Base-by-base conservation (phyloP, 2,797 vertebrate species). In the Lacerta agilis region DNA sequence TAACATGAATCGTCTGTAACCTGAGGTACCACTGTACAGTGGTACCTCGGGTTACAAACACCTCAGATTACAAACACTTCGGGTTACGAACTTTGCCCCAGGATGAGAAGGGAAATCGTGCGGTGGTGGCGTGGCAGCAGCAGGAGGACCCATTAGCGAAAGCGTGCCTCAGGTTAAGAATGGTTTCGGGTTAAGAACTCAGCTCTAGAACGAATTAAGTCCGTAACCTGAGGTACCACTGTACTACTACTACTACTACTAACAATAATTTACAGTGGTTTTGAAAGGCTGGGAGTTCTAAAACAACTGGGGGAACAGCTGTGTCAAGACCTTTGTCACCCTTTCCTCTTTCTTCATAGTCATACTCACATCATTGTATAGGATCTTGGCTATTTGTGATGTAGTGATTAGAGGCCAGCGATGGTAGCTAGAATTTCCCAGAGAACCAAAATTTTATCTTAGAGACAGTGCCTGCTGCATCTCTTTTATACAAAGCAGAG, bases 231-330 rank as follows among this genome's bases (percentile, higher is more conserved):
- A 43, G 41, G 41, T 43, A 43, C 41, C 41, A 43, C 41, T 43
- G 41, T 41, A 11, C 45, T 49, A 11, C 45, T 49, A 49, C 45
- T 49, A 49, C 45, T 49, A 11, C 43, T 45, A 76, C 5, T 3
- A 76, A 4, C 10, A 29, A 49, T 49, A 23, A 27, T 76, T 49
- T 49, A n/a, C 43, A 27, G 38, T 69, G 41, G 67, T 43, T 71
- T 83, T 8, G 29, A n/a, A 13, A 49, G 41, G 7, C 8, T 71
- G 25, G 33, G 29, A 64, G 2, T 8, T 0, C 0, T 6, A 10
- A 49, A 7, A 86, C 43, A 61, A 85, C 71, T 0, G 0, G 0
- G 2, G 0, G 4, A 1, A 69, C 66, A 0, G 27, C 79, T 64
- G 85, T 25, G 20, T 55, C 49, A 55, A 67, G 64, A 67, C 23